Conservation (phyloP, 1,140 invertebrate species). For the Mesaphorura yosii region DNA sequence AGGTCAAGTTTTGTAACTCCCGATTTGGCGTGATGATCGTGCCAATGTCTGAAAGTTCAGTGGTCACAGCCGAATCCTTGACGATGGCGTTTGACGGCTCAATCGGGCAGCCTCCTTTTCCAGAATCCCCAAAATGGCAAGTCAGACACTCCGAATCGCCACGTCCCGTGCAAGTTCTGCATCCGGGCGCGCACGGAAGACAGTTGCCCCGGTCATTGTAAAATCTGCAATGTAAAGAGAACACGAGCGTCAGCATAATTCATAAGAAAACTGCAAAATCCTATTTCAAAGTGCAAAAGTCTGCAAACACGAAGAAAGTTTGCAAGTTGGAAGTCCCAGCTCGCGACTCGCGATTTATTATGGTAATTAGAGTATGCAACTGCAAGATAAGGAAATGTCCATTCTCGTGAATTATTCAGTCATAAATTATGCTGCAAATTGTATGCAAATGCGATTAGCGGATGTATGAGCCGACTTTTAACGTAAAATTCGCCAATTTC, state of each 20-base stretch:
- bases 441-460: too few relatives aligned
- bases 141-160: slow-evolving; percentile 64
- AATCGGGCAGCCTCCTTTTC: slow-evolving; percentile 7
- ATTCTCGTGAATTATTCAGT: too few relatives aligned
- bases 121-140: slow-evolving; percentile 39
- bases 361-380: too few relatives aligned
- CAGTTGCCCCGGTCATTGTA: slow-evolving; percentile 42
- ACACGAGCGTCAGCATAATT: neutral
- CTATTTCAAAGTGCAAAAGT: too few relatives aligned
- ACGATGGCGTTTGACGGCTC: slow-evolving; percentile 8
- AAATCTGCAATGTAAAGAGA: slow-evolving; percentile 11
- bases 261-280: neutral
- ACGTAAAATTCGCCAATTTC: neutral
- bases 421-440: too few relatives aligned
- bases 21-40: neutral
- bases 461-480: too few relatives aligned
- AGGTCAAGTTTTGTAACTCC: neutral
- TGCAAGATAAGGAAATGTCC: too few relatives aligned
- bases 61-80: too few relatives aligned
- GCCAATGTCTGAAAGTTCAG: neutral
- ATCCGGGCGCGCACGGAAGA: slow-evolving; percentile 59
- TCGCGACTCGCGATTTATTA: too few relatives aligned
- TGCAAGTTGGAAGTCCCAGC: too few relatives aligned
- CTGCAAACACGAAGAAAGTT: too few relatives aligned
- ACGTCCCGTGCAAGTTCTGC: slow-evolving; percentile 67